phyloP scores from a whole-genome alignment of 37 sponge, comb jelly and placozoan genomes.

The Haliclona indistincta region DNA sequence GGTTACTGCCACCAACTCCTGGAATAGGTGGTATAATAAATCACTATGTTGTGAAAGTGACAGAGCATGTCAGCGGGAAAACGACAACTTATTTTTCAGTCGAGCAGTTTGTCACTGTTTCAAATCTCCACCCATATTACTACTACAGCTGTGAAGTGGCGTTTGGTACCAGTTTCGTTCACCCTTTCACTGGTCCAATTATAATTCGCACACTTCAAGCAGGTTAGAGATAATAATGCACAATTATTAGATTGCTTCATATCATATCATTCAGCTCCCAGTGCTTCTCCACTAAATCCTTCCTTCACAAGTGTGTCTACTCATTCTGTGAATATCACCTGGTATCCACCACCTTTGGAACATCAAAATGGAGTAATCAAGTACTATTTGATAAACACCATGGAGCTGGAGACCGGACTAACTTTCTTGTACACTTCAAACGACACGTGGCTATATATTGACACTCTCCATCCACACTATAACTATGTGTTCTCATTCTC shows the following conservation, averaged over 20 bases:
- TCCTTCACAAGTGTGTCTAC: neutral
- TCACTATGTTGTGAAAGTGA: no score
- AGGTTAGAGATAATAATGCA: neutral
- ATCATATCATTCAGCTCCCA: conserved; percentile 3
- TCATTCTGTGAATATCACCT: neutral
- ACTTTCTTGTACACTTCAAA: neutral
- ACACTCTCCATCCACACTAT: conserved; percentile 18
- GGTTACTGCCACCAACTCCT: no score
- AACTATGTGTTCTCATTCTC: neutral
- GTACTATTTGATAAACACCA: conserved; percentile 1
- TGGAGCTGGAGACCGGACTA: neutral
- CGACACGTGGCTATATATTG: neutral
- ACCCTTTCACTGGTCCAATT: neutral
- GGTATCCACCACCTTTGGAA: conserved; percentile 28
- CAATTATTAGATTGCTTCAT: no score
- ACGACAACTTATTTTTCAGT: no score
- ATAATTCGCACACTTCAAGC: neutral
- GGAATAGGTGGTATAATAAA: no score
- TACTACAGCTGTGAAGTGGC: neutral
- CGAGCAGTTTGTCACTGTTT: neutral
- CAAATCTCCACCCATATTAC: conserved; percentile 1
- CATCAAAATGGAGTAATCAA: conserved; percentile 32
- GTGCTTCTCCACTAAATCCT: neutral
- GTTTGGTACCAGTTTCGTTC: neutral
- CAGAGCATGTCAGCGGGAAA: no score